Evolutionary conservation across 2,888 invertebrate species (phyloP), one percentile per base, ranked within the genome.

Genomic region (Lithophane leautieri): DNA sequence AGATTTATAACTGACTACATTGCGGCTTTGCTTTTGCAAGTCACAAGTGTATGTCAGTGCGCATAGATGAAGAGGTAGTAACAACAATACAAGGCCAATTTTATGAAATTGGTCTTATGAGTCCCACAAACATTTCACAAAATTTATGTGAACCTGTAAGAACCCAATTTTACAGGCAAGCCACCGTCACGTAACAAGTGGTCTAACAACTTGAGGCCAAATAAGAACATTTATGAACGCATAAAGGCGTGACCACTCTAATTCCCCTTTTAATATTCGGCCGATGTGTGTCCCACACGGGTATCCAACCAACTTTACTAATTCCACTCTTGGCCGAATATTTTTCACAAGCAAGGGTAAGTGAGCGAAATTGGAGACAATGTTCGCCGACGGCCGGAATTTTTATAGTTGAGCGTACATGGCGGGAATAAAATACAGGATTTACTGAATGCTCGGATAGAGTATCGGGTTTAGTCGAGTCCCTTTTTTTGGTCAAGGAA

Each of bases 211-310:
- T 91, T 89, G 89, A 88, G 85, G 87, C 89, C 89, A 93, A 93
- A 94, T 93, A 93, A 91, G 93, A 91, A 90, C 93, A 93, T 94
- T 93, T 94, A 93, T 92, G 93, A 90, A 90, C 92, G 89, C 90
- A 91, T 92, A 86, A 91, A 89, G 86, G 88, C 92, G 91, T 93
- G 94, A 91, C 92, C 91, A 91, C 90, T 93, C 90, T 94, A 94
- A 95, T 94, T 94, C 90, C 90, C 91, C 92, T 93, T 94, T 95
- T 95, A 94, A 95, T 95, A 95, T 95, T 95, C 95, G 92, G 89
- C 80, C 93, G 91, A 92, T 94, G 94, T 94, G 91, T 93, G 89
- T 89, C 89, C 90, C 90, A 88, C 89, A 90, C 89, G 89, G 90
- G 88, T 90, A 90, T 89, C 88, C 86, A 88, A 86, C 88, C 84